Evolutionary conservation across 2,888 invertebrate species (phyloP).

Genomic region (Leptogaster cylindrica): DNA sequence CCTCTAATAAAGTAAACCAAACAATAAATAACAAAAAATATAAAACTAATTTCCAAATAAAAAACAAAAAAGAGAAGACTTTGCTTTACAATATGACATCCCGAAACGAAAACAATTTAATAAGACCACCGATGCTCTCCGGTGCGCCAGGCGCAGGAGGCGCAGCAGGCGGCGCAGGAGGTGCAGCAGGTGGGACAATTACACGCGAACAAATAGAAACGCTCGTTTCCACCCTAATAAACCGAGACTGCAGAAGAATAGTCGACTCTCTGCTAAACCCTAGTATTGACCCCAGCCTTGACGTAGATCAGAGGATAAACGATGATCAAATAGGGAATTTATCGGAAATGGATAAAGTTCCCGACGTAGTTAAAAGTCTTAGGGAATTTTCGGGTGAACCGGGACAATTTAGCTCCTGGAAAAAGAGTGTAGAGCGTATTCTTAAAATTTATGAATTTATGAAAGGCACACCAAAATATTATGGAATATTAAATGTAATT

Average conservation of each 20-base stretch:
- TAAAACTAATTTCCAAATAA: too few relatives aligned
- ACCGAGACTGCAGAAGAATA: not conserved
- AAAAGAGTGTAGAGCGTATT: slow-evolving; percentile 22
- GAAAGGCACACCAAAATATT: slow-evolving; percentile 31
- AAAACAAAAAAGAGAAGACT: too few relatives aligned
- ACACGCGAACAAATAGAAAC: too few relatives aligned
- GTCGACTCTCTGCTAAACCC: not conserved
- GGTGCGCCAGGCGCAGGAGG: too few relatives aligned
- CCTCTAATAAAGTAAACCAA: too few relatives aligned
- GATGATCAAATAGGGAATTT: slow-evolving; percentile 9
- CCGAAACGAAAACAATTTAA: too few relatives aligned
- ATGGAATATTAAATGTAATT: slow-evolving; percentile 18
- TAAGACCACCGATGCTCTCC: too few relatives aligned
- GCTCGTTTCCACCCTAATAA: not conserved
- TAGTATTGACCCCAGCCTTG: not conserved
- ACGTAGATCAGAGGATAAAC: not conserved
- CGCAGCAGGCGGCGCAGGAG: too few relatives aligned
- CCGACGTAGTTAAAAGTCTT: slow-evolving; percentile 14
- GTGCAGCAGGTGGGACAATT: too few relatives aligned
- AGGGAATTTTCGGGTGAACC: slow-evolving; percentile 10
- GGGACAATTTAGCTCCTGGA: slow-evolving; percentile 7
- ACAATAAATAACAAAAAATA: too few relatives aligned
- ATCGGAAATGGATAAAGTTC: slow-evolving; percentile 18
- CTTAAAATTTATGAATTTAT: slow-evolving; percentile 4
- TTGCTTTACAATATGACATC: too few relatives aligned